These are phyloP conservation scores for Drosophila subobscura DNA, from an alignment of 1,140 invertebrate genomes.

Conservation along the genomic window DNA sequence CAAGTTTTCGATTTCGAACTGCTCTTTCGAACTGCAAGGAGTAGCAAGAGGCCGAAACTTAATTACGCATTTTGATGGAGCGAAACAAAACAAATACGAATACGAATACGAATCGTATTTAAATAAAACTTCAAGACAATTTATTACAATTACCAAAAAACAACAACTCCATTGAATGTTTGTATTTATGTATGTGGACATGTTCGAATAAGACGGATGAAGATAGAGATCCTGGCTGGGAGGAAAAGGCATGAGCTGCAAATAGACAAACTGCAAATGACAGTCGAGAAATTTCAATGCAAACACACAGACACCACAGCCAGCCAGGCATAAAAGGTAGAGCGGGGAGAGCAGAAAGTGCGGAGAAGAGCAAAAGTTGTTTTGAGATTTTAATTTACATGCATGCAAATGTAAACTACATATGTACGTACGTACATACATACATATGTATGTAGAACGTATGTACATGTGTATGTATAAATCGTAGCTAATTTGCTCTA, in stretches of 20 bases:
- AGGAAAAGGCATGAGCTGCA: slow-evolving; percentile 9
- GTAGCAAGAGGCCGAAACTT: slow-evolving; percentile 46
- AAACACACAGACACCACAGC: not conserved
- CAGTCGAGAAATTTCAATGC: slow-evolving; percentile 22
- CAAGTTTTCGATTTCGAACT: not conserved
- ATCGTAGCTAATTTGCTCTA: no score
- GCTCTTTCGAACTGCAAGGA: not conserved
- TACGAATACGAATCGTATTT: slow-evolving; percentile 42
- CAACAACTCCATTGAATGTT: slow-evolving; percentile 27
- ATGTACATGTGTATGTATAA: no score
- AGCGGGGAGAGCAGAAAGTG: no score
- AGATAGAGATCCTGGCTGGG: not conserved
- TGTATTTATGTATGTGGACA: not conserved
- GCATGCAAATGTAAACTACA: no score
- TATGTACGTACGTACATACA: no score
- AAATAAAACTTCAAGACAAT: slow-evolving; percentile 66
- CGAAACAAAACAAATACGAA: slow-evolving; percentile 39
- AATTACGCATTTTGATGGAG: slow-evolving; percentile 68
- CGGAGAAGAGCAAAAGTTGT: no score
- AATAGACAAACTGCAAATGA: slow-evolving; percentile 30
- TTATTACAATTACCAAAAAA: slow-evolving; percentile 61
- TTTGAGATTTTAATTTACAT: no score
- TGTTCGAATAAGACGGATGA: not conserved
- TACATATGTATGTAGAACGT: no score
- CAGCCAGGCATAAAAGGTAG: no score